These are phyloP conservation scores for Dysidea cf. avara DNA, from an alignment of 37 sponge, comb jelly and placozoan species.

Conservation along the genomic window DNA sequence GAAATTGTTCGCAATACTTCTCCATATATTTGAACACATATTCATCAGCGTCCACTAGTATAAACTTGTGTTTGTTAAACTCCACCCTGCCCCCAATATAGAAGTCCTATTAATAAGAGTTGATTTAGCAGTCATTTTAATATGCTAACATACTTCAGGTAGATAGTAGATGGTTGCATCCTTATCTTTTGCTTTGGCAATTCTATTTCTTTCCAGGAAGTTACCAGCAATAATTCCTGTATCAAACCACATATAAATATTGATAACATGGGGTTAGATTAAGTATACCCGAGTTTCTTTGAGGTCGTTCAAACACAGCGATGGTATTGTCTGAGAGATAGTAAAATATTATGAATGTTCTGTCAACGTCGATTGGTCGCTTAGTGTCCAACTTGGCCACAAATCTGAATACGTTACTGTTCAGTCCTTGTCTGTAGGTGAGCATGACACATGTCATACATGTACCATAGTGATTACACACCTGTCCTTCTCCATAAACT, in stretches of 20 bases:
- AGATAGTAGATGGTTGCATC: slow-evolving; percentile 57
- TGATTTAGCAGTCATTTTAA: neutral
- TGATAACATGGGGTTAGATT: neutral
- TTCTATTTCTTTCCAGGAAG: slow-evolving; percentile 81
- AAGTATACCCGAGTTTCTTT: slow-evolving; percentile 88
- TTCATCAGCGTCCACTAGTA: slow-evolving; percentile 92
- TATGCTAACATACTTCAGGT: slow-evolving; percentile 44
- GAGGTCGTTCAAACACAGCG: slow-evolving; percentile 87
- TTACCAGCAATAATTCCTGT: slow-evolving; percentile 89
- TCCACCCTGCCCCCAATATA: slow-evolving; percentile 78
- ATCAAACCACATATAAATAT: neutral
- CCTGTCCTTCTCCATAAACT: slow-evolving; percentile 97
- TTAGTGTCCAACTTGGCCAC: slow-evolving; percentile 87
- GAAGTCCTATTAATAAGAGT: slow-evolving; percentile 85
- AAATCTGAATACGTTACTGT: slow-evolving; percentile 92
- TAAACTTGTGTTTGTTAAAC: slow-evolving; percentile 81
- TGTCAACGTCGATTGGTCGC: slow-evolving; percentile 84
- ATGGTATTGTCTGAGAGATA: slow-evolving; percentile 96
- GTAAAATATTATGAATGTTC: slow-evolving; percentile 92
- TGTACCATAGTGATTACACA: slow-evolving; percentile 13
- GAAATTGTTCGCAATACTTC: slow-evolving; percentile 72
- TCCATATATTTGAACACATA: slow-evolving; percentile 96
- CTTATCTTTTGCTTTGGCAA: slow-evolving; percentile 48
- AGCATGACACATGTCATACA: neutral
- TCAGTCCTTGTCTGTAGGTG: slow-evolving; percentile 80